Evolutionary conservation across 2,888 invertebrate species (phyloP).

Genomic region (Coenonympha arcania): DNA sequence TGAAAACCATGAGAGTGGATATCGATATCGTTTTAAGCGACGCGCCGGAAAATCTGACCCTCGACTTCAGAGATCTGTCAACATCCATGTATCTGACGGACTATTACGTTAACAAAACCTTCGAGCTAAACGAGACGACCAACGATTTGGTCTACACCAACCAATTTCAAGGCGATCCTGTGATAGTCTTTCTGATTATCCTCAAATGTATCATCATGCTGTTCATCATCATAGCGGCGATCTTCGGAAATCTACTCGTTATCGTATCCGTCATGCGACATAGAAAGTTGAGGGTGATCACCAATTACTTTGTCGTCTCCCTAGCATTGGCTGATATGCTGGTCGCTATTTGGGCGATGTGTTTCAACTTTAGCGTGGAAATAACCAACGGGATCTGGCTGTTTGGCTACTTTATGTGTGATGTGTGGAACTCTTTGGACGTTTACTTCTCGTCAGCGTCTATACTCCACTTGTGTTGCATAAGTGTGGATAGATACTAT

Average conservation of each 20-base stretch:
- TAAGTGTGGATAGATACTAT: constrained; percentile 90
- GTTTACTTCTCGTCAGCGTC: constrained; percentile 96
- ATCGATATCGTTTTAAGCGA: constrained; percentile 47
- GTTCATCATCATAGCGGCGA: constrained; percentile 89
- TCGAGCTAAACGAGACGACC: constrained; percentile 52
- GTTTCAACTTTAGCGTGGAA: constrained; percentile 92
- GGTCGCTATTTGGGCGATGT: constrained; percentile 95
- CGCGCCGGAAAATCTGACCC: constrained; percentile 46
- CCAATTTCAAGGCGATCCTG: constrained; percentile 57
- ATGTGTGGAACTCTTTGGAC: constrained; percentile 96
- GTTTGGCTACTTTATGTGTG: constrained; percentile 93
- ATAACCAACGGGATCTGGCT: constrained; percentile 88
- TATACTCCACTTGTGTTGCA: constrained; percentile 94
- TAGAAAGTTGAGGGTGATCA: constrained; percentile 82
- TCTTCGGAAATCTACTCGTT: constrained; percentile 91
- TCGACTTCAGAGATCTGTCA: constrained; percentile 55
- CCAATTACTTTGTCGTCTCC: constrained; percentile 97
- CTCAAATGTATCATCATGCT: constrained; percentile 88
- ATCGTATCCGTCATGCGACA: constrained; percentile 85
- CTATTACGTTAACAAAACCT: constrained; percentile 47
- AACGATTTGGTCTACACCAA: constrained; percentile 56
- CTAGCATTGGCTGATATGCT: constrained; percentile 95
- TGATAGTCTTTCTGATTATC: constrained; percentile 75
- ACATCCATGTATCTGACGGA: constrained; percentile 69
- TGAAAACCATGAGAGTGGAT: constrained; percentile 58